Conservation (phyloP, 2,113 vertebrate genomes). For the Vulpes lagopus region DNA sequence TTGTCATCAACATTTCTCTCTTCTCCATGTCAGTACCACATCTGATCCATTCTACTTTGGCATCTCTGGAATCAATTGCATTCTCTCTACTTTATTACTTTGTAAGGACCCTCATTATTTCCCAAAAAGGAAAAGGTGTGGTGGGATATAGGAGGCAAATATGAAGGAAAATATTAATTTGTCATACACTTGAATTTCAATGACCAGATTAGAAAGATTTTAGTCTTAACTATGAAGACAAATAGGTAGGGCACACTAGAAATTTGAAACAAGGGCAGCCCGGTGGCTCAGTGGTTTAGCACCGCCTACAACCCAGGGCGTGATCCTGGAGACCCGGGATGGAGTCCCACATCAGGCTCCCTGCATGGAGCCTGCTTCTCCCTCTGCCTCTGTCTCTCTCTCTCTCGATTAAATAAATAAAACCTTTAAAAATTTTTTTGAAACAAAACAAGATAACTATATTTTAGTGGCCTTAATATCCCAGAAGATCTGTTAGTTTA, state of each 20-base stretch:
- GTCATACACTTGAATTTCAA: constrained; percentile 14
- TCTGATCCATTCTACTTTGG: neutral
- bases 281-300: no score
- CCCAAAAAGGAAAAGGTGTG: neutral
- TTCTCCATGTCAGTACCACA: neutral
- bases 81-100: neutral
- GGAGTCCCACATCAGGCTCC: no score
- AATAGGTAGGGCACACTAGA: neutral
- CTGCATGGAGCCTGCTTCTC: no score
- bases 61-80: constrained; percentile 14
- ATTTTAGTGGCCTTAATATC: neutral
- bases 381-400: no score
- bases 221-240: neutral
- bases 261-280: neutral
- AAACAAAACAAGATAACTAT: no score
- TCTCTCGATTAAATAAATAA: no score
- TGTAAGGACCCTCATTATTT: neutral
- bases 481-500: neutral
- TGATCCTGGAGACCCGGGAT: no score
- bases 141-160: neutral
- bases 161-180: constrained; percentile 40
- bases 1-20: neutral
- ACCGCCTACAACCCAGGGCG: no score
- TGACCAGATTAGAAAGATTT: neutral
- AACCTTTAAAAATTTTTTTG: no score